A percentile compares a stretch with the other conserved stretches of the same genome.
Evolutionary conservation across 2,113 vertebrate genomes (phyloP).

Genomic region (Merops nubicus): DNA sequence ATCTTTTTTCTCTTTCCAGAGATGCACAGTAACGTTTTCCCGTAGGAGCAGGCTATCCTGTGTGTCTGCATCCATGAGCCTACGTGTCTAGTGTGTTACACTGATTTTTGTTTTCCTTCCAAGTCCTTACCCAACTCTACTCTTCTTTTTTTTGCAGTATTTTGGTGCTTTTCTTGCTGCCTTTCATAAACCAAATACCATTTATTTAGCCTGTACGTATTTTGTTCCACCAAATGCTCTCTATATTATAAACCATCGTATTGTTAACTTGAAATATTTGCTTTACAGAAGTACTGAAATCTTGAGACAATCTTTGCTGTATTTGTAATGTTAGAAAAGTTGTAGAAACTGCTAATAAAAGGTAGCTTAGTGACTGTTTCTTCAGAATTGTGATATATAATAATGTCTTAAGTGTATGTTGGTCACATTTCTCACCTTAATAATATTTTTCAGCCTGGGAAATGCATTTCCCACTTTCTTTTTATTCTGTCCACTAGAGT

Average conservation of each 20-base stretch:
- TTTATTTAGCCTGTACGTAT: background rate
- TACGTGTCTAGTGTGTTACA: background rate
- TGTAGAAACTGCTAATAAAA: conserved; percentile 54
- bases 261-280: conserved; percentile 41
- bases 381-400: conserved; percentile 5
- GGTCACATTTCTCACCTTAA: background rate
- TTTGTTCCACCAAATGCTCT: background rate
- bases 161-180: conserved; percentile 29
- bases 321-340: conserved; percentile 42
- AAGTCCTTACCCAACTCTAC: background rate
- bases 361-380: conserved; percentile 52
- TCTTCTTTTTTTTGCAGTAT: background rate
- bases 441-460: background rate
- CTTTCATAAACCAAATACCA: background rate
- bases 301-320: conserved; percentile 53
- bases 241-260: background rate
- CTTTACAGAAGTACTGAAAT: conserved; percentile 8
- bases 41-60: background rate
- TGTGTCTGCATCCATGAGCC: background rate
- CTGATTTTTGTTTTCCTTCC: background rate
- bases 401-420: conserved; percentile 29
- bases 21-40: background rate
- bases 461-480: background rate
- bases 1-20: background rate
- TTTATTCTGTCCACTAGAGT: background rate